Evolutionary conservation across 2,888 invertebrate species (phyloP).

Genomic region (Eupsilia transversa): DNA sequence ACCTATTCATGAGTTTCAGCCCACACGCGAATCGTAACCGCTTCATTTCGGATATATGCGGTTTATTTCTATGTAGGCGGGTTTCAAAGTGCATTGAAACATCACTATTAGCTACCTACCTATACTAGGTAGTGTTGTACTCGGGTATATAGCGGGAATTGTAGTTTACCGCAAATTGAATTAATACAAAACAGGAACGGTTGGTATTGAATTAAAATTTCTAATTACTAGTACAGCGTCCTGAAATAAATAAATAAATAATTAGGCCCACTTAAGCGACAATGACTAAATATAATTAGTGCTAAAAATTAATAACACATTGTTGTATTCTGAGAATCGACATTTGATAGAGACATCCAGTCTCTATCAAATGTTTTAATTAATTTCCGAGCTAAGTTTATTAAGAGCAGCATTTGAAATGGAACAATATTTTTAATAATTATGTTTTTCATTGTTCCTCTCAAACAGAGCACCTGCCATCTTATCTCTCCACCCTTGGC

Average conservation of each 20-base stretch:
- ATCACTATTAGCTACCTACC: not conserved
- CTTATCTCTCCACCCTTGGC: too few relatives aligned
- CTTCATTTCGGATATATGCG: slow-evolving; percentile 21
- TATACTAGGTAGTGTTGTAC: slow-evolving; percentile 14
- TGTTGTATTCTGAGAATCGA: not conserved
- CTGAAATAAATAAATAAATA: not conserved
- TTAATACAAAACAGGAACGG: not conserved
- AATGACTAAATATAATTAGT: not conserved
- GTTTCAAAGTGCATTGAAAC: slow-evolving; percentile 29
- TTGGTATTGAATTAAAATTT: slow-evolving; percentile 9
- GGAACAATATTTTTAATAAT: too few relatives aligned
- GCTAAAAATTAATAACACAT: not conserved
- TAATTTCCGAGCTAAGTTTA: not conserved
- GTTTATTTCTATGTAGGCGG: slow-evolving; percentile 12
- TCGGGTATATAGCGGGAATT: not conserved
- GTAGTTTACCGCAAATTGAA: slow-evolving; percentile 2
- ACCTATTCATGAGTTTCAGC: not conserved
- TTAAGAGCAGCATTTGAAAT: not conserved
- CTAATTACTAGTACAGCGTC: not conserved
- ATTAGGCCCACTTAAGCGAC: not conserved
- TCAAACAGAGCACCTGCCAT: too few relatives aligned
- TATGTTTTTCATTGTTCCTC: too few relatives aligned
- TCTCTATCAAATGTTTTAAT: not conserved
- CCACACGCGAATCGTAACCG: not conserved
- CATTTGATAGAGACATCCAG: too few relatives aligned